Evolutionary conservation across 2,888 invertebrate genomes (phyloP), one percentile per base, ranked within the genome.

Genomic region (Cephonodes hylas): DNA sequence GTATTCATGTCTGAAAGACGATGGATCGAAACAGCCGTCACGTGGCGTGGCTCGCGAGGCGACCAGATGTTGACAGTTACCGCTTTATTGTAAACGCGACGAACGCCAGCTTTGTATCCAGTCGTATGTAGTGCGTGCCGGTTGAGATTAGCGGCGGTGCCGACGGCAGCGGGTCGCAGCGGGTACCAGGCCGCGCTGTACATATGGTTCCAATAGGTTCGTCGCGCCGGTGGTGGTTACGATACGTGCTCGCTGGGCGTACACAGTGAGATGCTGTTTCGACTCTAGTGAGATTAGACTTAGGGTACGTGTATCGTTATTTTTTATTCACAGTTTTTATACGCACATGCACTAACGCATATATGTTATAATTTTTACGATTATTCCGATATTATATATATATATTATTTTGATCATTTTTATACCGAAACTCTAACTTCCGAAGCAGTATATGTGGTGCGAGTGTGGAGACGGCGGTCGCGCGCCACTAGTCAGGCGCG

Each of bases 241-340:
- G 48, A 13, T 46, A 58, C 31, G 48, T 42, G 56, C 65, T 68
- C 71, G 68, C 69, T 65, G 70, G 73, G 63, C 77, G 77, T 66
- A 73, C 78, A 72, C 80, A 77, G 81, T 73, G 67, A 76, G 80
- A 69, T 73, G 80, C 77, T 76, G 81, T 79, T 72, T 76, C 77
- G 80, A 72, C 75, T 79, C 76, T 74, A 81, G 83, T 83, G 83
- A 82, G 80, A 81, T 72, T 81, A 81, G 74, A 57, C 59, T 74
- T 72, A 70, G 67, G 64, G 66, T 72, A 66, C 73, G 72, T 48
- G 38, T 59, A 42, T 59, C 23, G 59, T 59, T 59, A 42, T 34
- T 48, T 59, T 46, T 38, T 48, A 46, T 59, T 45, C 31, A 59
- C 15, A 38, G 31, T 15, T 23, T 22, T 48, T 42, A 42, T 38